These are phyloP conservation scores for Platycercus adscitus DNA, from an alignment of 2,113 vertebrate species.

Conservation along the genomic window DNA sequence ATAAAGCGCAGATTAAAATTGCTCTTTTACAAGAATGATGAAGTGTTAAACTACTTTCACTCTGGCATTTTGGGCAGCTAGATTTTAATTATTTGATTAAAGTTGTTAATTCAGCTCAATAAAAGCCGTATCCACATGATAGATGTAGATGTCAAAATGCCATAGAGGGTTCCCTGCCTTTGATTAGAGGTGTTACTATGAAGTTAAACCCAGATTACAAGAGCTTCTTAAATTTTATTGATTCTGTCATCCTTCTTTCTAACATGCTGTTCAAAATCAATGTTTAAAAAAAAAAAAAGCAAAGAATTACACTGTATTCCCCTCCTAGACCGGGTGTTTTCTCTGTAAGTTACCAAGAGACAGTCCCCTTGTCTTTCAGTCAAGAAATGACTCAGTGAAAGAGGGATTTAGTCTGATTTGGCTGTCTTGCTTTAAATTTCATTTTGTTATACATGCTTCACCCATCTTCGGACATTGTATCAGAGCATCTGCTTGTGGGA, in stretches of 20 bases:
- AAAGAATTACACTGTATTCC: constrained; percentile 11
- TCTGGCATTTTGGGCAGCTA: constrained; percentile 53
- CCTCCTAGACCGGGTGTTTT: not conserved
- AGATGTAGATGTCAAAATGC: constrained; percentile 67
- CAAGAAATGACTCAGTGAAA: constrained; percentile 29
- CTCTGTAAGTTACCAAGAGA: constrained; percentile 44
- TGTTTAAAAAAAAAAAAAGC: not conserved
- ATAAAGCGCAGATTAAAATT: constrained; percentile 34
- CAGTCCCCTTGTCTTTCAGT: constrained; percentile 1
- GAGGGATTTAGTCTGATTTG: constrained; percentile 38
- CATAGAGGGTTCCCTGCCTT: constrained; percentile 37
- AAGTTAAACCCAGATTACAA: constrained; percentile 69
- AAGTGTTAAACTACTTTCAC: constrained; percentile 58
- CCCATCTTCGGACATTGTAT: constrained; percentile 34
- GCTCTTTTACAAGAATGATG: constrained; percentile 54
- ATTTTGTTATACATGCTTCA: constrained; percentile 50
- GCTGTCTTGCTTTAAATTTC: constrained; percentile 57
- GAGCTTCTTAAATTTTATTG: constrained; percentile 69
- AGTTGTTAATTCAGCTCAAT: constrained; percentile 59
- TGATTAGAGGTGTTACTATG: constrained; percentile 69
- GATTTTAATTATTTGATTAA: constrained; percentile 67
- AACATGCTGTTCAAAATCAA: constrained; percentile 54
- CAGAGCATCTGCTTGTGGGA: constrained; percentile 40
- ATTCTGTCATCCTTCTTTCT: constrained; percentile 68
- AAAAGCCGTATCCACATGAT: constrained; percentile 50